Evolutionary conservation across 2,888 invertebrate species (phyloP), one percentile per base, ranked within the genome.

Genomic region (Rhagium mordax): DNA sequence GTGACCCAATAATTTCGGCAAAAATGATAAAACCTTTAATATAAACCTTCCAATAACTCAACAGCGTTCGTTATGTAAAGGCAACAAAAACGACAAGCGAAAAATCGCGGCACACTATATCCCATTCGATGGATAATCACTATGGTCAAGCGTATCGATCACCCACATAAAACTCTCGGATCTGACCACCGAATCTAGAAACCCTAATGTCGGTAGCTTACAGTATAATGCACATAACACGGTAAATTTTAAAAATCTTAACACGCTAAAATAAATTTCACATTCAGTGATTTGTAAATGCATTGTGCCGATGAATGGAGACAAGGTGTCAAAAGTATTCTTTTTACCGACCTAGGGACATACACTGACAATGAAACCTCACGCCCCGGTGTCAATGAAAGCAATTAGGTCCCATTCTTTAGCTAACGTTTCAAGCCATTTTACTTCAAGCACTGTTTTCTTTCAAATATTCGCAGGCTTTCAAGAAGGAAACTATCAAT

Each of bases 381-480:
- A 87, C 87, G 87, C 87, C 86, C 85, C 84, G 84, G 72, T 79
- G 79, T 86, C 86, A 86, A 85, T 86, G 86, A 86, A 87, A 86
- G 86, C 87, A 87, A 87, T 87, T 87, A 87, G 83, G 83, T 74
- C 75, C 84, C 83, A 86, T 87, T 86, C 86, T 86, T 74, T 70
- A 68, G 47, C 24, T 6, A 57, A 57, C 16, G 53, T 65, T 55
- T 67, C 57, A 48, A 47, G 53, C 41, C 47, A 53, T 65, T 64
- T 65, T 65, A 65, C 53, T 57, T 67, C 21, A 18, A 57, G 57
- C 51, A 67, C 67, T 67, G 67, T 67, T 57, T 67, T 67, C 67
- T 67, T 51, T 51, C 33, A 47, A 20, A n/a, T 47, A 61, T 47
- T 47, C 61, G 47, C 61, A 20, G 7, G 61, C 20, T 8, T n/a